Conservation (phyloP, 1,140 invertebrate genomes). For the Marisa cornuarietis region DNA sequence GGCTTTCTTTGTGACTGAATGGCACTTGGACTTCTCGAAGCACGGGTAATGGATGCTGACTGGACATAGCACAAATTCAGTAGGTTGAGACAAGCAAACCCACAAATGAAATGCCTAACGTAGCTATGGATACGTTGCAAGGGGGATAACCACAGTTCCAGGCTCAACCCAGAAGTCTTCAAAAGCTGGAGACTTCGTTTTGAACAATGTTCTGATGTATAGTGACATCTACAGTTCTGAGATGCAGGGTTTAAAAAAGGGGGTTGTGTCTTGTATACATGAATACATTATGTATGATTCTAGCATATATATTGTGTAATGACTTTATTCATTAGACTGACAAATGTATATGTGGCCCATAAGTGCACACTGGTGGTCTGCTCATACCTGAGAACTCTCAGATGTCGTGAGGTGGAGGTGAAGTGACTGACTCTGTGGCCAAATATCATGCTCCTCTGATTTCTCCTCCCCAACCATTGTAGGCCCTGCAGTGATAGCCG, state of each 20-base stretch:
- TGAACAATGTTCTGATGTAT: no score
- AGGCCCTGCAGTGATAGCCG: neutral
- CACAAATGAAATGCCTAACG: no score
- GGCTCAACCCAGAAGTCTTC: no score
- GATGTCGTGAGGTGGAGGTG: neutral
- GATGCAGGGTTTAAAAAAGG: neutral
- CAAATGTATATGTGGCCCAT: neutral
- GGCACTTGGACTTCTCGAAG: no score
- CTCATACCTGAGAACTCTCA: no score
- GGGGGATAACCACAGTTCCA: no score
- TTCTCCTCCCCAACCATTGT: neutral
- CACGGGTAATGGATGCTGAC: no score
- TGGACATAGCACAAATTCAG: no score
- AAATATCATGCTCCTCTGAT: neutral
- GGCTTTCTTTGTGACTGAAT: no score
- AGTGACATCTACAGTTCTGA: neutral
- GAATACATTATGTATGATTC: neutral
- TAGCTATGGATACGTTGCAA: no score
- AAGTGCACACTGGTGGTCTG: neutral
- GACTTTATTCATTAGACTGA: neutral
- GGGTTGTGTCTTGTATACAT: neutral
- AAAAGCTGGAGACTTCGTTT: no score
- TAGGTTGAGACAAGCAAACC: no score
- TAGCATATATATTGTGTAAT: neutral
- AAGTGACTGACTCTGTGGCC: conserved; percentile 17